Conservation (phyloP, 2,113 vertebrate species). For the Dendrocopos noguchii region DNA sequence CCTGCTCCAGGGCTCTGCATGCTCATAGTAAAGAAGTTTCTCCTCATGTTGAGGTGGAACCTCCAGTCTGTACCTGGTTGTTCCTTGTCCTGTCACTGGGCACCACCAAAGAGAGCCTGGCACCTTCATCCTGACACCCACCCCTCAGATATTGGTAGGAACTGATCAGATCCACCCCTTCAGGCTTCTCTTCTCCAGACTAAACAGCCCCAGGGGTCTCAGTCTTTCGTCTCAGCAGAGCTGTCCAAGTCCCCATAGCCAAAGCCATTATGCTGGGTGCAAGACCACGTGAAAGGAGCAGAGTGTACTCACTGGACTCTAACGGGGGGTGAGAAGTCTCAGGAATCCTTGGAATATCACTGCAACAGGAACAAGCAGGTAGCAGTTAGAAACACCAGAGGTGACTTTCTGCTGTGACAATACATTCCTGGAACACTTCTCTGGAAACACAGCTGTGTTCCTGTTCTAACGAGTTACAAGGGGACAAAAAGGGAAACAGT, state of each 20-base stretch:
- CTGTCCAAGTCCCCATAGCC: background rate
- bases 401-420: background rate
- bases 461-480: background rate
- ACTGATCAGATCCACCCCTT: no score
- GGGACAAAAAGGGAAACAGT: background rate
- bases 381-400: slow-evolving; percentile 8
- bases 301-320: slow-evolving; percentile 89
- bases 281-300: background rate
- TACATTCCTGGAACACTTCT: background rate
- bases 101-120: no score
- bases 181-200: no score
- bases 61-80: no score
- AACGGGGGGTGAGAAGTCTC: slow-evolving; percentile 95
- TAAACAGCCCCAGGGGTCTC: no score
- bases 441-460: background rate
- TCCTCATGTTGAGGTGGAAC: no score
- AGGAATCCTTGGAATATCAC: slow-evolving; percentile 95
- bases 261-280: background rate
- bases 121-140: no score
- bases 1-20: no score
- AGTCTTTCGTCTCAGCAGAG: no score
- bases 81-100: no score
- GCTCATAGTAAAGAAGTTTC: no score
- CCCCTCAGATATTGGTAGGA: no score
- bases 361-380: slow-evolving; percentile 70